A percentile compares a stretch with the other conserved stretches of the same genome.
phyloP scores from a whole-genome alignment of 2,888 invertebrate genomes.

The Drosophila percnosoma region DNA sequence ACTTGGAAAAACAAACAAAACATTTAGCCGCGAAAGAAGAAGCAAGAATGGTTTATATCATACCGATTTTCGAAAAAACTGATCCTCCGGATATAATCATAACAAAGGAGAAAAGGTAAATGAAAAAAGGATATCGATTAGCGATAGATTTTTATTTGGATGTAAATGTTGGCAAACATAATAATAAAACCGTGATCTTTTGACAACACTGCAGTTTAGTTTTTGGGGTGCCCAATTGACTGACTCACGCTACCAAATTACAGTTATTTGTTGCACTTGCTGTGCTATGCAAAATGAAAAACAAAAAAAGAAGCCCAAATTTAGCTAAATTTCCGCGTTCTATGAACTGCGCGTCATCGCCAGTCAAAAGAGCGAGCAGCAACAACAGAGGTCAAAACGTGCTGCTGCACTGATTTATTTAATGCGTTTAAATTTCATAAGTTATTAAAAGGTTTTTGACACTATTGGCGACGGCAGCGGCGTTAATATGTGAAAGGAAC shows the following conservation, averaged over 20 bases:
- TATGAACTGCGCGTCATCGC: slow-evolving; percentile 60
- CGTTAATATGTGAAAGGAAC: slow-evolving; percentile 38
- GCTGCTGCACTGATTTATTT: slow-evolving; percentile 45
- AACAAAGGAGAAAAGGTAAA: slow-evolving; percentile 80
- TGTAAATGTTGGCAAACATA: background rate
- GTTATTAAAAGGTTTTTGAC: slow-evolving; percentile 76
- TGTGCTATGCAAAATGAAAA: slow-evolving; percentile 38
- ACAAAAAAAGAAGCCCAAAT: slow-evolving; percentile 12
- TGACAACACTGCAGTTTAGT: slow-evolving; percentile 36
- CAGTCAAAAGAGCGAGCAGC: slow-evolving; percentile 9
- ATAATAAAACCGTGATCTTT: slow-evolving; percentile 13
- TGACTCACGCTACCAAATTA: slow-evolving; percentile 55
- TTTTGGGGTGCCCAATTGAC: slow-evolving; percentile 11
- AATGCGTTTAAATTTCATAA: slow-evolving; percentile 50
- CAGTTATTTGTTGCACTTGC: slow-evolving; percentile 51
- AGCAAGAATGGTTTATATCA: slow-evolving; percentile 83
- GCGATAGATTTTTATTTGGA: background rate
- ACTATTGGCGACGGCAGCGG: slow-evolving; percentile 46
- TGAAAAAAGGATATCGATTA: slow-evolving; percentile 6
- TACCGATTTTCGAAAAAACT: slow-evolving; percentile 79
- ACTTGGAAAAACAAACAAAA: slow-evolving; percentile 67
- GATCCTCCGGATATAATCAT: slow-evolving; percentile 84
- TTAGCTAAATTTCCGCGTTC: slow-evolving; percentile 73
- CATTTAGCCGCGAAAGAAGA: slow-evolving; percentile 51
- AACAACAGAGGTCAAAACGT: slow-evolving; percentile 71